Evolutionary conservation across 2,888 invertebrate genomes (phyloP).

Genomic region (Pelosia muscerda): DNA sequence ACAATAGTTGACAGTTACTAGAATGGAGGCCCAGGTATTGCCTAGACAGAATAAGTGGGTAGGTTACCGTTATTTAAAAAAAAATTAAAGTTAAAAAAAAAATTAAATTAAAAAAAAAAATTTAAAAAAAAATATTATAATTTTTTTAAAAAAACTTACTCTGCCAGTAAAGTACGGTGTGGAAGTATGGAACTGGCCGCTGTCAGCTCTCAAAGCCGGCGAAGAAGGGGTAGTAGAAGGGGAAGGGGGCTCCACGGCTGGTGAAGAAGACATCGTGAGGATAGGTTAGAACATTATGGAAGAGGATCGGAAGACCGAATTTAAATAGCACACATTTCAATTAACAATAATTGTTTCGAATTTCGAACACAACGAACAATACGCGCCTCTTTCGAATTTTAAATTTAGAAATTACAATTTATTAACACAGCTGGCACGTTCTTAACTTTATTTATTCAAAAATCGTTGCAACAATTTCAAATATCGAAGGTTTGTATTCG

Average conservation of each 20-base stretch:
- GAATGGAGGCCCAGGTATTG: too few species aligned
- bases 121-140: too few species aligned
- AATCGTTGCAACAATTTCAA: constrained; percentile 12
- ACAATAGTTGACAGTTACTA: too few species aligned
- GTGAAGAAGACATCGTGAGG: constrained; percentile 85
- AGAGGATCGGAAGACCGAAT: constrained; percentile 3
- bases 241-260: constrained; percentile 81
- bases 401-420: constrained; percentile 14
- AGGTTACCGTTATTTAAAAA: too few species aligned
- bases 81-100: too few species aligned
- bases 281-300: constrained; percentile 43
- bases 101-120: too few species aligned
- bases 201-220: constrained; percentile 71
- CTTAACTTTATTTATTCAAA: constrained; percentile 9
- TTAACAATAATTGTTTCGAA: constrained; percentile 1
- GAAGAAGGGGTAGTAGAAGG: constrained; percentile 80
- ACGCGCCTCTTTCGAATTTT: background rate
- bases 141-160: constrained; percentile 57
- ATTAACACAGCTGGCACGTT: constrained; percentile 5
- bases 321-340: constrained; percentile 14
- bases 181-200: constrained; percentile 73
- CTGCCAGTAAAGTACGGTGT: constrained; percentile 75
- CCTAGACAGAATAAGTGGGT: too few species aligned
- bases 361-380: background rate
- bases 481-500: constrained; percentile 11